These are phyloP conservation scores for Melanerpes formicivorus DNA, from an alignment of 2,113 vertebrate genomes.

Conservation along the genomic window DNA sequence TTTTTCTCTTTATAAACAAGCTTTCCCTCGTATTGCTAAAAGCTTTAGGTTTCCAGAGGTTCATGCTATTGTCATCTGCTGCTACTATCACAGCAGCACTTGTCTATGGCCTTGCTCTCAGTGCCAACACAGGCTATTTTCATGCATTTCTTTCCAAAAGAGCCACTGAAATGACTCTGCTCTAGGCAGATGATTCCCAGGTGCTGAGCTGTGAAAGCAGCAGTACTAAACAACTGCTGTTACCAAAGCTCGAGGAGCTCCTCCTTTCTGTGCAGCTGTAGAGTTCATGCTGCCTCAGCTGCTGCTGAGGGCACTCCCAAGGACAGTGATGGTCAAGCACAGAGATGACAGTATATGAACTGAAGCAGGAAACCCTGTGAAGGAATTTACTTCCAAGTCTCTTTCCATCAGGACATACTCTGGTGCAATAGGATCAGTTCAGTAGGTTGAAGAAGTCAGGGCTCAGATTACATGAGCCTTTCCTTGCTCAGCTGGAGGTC, in stretches of 20 bases:
- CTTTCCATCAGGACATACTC: background rate
- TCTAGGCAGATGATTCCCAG: background rate
- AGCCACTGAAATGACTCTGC: background rate
- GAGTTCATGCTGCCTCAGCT: background rate
- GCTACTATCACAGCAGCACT: background rate
- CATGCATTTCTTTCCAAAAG: background rate
- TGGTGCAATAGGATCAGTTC: background rate
- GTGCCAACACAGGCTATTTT: background rate
- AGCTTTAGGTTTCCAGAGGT: background rate
- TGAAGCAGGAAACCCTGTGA: fast-evolving
- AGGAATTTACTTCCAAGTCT: background rate
- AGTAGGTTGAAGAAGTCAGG: background rate
- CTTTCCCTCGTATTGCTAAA: background rate
- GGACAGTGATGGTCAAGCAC: fast-evolving
- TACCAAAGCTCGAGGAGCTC: background rate
- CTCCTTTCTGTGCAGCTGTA: background rate
- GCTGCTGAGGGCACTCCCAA: background rate
- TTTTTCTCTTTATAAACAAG: background rate
- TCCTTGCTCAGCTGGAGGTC: background rate
- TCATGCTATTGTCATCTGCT: background rate
- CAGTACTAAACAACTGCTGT: fast-evolving
- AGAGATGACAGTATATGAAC: fast-evolving
- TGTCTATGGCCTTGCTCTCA: background rate
- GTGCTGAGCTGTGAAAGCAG: background rate
- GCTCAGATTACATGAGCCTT: background rate